A percentile compares a stretch with the other conserved stretches of the same genome.
These are phyloP conservation scores for Sinhomidia bicolor DNA, from an alignment of 2,888 invertebrate genomes.

Conservation along the genomic window DNA sequence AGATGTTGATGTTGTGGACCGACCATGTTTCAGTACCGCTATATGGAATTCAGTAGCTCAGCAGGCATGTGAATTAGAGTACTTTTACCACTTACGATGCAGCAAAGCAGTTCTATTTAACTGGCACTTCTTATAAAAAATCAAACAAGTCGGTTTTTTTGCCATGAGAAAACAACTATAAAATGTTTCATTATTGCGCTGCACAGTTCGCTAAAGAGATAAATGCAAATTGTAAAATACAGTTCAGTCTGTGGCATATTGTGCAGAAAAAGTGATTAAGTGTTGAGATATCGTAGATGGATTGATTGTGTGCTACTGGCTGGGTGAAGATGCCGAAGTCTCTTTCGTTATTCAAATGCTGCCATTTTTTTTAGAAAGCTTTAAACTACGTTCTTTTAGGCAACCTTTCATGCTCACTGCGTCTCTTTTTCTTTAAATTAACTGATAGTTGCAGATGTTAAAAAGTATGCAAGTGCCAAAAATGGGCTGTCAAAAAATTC, in stretches of 20 bases:
- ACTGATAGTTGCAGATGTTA: slow-evolving; percentile 35
- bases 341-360: slow-evolving; percentile 48
- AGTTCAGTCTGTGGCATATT: background rate
- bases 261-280: slow-evolving; percentile 66
- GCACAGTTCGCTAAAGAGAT: background rate
- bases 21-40: background rate
- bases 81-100: background rate
- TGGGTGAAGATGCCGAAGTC: slow-evolving; percentile 21
- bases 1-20: background rate
- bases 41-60: background rate
- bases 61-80: background rate
- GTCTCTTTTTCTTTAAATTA: background rate
- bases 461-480: slow-evolving; percentile 50
- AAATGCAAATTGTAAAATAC: background rate
- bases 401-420: slow-evolving; percentile 12
- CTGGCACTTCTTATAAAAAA: background rate
- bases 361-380: slow-evolving; percentile 5
- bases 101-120: background rate
- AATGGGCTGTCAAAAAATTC: slow-evolving; percentile 41
- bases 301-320: slow-evolving; percentile 21
- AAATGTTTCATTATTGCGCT: background rate
- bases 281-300: slow-evolving; percentile 72
- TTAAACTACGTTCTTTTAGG: background rate
- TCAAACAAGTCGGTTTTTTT: background rate
- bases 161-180: background rate